Conservation (phyloP, 2,113 vertebrate genomes). For the Gasterosteus nipponicus region DNA sequence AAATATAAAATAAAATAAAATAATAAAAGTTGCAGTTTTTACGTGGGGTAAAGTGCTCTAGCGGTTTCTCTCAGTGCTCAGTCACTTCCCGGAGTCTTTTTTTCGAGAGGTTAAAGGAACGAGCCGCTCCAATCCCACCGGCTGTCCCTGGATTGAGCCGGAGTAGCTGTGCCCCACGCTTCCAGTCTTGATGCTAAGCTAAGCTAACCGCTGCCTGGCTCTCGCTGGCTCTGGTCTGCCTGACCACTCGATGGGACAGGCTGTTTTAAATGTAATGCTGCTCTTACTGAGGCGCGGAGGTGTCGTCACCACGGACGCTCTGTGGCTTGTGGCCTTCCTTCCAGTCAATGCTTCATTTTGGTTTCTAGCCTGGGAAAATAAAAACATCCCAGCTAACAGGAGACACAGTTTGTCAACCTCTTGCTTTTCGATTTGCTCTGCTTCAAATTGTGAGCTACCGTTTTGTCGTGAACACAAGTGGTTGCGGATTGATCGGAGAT, state of each 20-base stretch:
- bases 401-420: conserved; percentile 17
- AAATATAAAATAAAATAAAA: background rate
- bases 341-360: conserved; percentile 58
- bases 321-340: conserved; percentile 61
- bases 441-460: conserved; percentile 45
- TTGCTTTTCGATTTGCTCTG: conserved; percentile 29
- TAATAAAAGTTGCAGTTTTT: background rate
- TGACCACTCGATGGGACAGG: conserved; percentile 10
- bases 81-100: background rate
- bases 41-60: background rate
- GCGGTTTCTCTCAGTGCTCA: background rate
- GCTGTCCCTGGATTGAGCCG: background rate
- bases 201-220: background rate
- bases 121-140: background rate
- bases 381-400: conserved; percentile 10
- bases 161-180: background rate
- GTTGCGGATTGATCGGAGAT: conserved; percentile 36
- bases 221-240: background rate
- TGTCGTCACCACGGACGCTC: conserved; percentile 51
- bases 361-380: conserved; percentile 51
- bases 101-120: background rate
- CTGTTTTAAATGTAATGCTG: conserved; percentile 32
- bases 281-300: conserved; percentile 27
- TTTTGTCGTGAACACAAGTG: conserved; percentile 35
- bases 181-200: background rate